A percentile compares a stretch with the other conserved stretches of the same genome.
These are phyloP conservation scores for Arnoldichthys spilopterus DNA, from an alignment of 2,797 vertebrate species.

Conservation along the genomic window DNA sequence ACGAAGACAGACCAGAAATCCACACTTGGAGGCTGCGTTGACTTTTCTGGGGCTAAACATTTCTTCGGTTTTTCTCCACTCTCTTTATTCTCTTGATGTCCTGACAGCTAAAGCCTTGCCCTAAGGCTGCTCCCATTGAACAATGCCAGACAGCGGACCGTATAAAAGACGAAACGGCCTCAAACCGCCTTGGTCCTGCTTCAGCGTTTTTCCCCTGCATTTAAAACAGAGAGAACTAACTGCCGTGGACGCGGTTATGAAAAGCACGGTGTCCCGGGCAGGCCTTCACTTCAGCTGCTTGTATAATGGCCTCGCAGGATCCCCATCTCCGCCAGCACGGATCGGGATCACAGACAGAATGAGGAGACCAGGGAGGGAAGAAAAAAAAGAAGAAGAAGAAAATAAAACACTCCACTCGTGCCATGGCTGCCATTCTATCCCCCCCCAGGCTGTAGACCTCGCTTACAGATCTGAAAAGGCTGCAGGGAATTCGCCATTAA, in stretches of 20 bases:
- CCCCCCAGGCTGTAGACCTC: neutral
- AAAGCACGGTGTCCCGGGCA: slow-evolving; percentile 49
- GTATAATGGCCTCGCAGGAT: slow-evolving; percentile 60
- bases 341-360: slow-evolving; percentile 41
- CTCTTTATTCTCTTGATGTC: slow-evolving; percentile 13
- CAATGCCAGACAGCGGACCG: slow-evolving; percentile 14
- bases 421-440: neutral
- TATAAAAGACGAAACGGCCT: neutral
- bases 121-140: neutral
- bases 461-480: neutral
- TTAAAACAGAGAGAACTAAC: slow-evolving; percentile 10
- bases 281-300: slow-evolving; percentile 61
- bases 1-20: neutral
- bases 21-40: neutral
- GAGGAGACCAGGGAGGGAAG: neutral
- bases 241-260: slow-evolving; percentile 51
- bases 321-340: slow-evolving; percentile 36
- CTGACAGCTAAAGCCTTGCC: slow-evolving; percentile 7
- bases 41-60: slow-evolving; percentile 3
- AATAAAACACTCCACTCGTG: neutral
- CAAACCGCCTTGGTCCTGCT: neutral
- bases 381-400: neutral
- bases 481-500: neutral
- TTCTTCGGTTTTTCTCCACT: slow-evolving; percentile 2
- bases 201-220: neutral